Percentiles rank a stretch among this genome's conserved stretches.
phyloP scores from a whole-genome alignment of 2,797 vertebrate species.

The Sarcoramphus papa region DNA sequence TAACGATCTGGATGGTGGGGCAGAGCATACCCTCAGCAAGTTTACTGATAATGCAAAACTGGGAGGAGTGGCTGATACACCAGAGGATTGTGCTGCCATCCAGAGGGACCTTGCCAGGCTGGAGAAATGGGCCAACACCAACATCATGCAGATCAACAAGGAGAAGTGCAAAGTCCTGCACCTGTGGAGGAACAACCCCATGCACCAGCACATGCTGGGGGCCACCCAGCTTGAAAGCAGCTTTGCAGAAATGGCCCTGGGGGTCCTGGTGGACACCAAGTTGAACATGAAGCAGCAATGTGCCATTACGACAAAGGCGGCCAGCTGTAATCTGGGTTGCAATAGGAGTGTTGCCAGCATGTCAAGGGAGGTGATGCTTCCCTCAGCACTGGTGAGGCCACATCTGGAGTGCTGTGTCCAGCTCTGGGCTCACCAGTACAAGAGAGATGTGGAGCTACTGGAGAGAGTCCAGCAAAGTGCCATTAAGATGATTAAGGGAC shows the following conservation, averaged over 20 bases:
- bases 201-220: neutral
- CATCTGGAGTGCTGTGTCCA: neutral
- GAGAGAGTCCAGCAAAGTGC: neutral
- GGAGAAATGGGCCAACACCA: neutral
- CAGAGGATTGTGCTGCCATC: neutral
- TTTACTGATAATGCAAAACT: neutral
- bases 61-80: neutral
- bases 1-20: neutral
- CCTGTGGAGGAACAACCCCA: neutral
- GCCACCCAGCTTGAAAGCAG: neutral
- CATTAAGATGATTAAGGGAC: neutral
- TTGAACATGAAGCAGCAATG: neutral
- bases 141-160: neutral
- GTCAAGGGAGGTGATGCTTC: neutral
- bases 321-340: neutral
- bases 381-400: neutral
- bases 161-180: neutral
- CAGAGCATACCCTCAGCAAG: neutral
- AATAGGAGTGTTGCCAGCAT: neutral
- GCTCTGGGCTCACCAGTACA: neutral
- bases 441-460: neutral
- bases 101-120: neutral
- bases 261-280: too few relatives aligned
- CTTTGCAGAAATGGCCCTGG: neutral
- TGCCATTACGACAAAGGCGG: neutral